Evolutionary conservation across 2,888 invertebrate species (phyloP), one percentile per base, ranked within the genome.

Genomic region (Acanthosoma haemorrhoidale): DNA sequence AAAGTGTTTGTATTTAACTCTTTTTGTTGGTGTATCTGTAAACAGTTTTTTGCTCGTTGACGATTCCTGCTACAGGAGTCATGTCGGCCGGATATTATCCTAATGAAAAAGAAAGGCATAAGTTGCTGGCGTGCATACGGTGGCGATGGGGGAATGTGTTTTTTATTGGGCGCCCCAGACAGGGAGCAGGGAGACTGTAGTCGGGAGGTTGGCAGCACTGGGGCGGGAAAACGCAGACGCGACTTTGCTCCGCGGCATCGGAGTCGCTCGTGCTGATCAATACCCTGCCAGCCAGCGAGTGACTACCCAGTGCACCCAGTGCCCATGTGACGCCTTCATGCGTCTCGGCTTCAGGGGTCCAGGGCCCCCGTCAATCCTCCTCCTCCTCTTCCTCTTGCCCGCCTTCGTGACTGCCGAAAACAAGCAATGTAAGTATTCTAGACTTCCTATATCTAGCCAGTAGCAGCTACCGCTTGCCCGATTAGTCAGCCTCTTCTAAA

Each of bases 261-360:
- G 61, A n/a, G n/a, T 6, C n/a, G 21, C 11, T 13, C 9, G 36
- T 15, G 16, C 61, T 18, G 18, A 61, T 61, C 61, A 61, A 61
- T 61, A 61, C 21, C 32, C 61, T n/a, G 38, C 2, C 5, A 21
- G 38, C 32, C 18, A 36, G 21, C 61, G 61, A 36, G 18, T n/a
- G 18, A 21, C 13, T 11, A 18, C 36, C 60, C 18, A 13, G 34
- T 34, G 18, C 13, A 34, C 13, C 36, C 36, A 15, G 61, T 25
- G 18, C 38, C 60, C 60, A 60, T 60, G 60, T 60, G 61, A 38
- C 38, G 61, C 36, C 61, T 51, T 51, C 61, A 61, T 61, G 61
- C 61, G 34, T 36, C 61, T 36, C 61, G 34, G 61, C 61, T 36
- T 43, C 64, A 41, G 64, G 64, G 64, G 64, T 64, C 64, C 64